These are phyloP conservation scores for Neolamprologus fasciatus DNA, from an alignment of 2,113 vertebrate species.

Conservation along the genomic window DNA sequence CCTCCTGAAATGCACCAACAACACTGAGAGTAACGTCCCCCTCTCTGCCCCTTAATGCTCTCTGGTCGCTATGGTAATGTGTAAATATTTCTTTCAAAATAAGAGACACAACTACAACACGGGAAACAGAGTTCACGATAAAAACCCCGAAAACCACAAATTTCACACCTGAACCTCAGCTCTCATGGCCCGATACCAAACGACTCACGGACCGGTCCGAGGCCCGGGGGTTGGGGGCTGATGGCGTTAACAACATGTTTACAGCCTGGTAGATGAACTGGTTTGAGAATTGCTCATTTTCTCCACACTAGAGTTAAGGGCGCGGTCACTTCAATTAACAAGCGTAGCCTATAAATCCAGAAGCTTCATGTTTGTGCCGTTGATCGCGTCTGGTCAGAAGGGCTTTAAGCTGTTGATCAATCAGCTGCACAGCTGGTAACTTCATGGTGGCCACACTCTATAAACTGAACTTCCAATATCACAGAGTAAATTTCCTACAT, in stretches of 20 bases:
- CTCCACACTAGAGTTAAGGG: neutral
- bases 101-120: neutral
- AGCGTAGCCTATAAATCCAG: neutral
- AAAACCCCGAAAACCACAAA: rapidly evolving
- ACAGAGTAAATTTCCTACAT: neutral
- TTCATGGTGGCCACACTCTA: neutral
- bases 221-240: rapidly evolving
- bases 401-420: neutral
- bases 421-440: neutral
- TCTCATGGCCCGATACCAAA: rapidly evolving
- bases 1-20: neutral
- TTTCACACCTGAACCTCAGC: rapidly evolving
- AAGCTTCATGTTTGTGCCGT: neutral
- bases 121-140: rapidly evolving
- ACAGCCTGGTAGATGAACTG: too few species aligned
- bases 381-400: rapidly evolving
- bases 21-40: rapidly evolving
- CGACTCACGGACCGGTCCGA: rapidly evolving
- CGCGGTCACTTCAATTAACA: neutral
- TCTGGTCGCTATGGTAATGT: rapidly evolving
- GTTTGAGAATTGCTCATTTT: neutral
- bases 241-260: neutral
- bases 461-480: neutral
- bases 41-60: neutral
- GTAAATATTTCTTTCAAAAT: neutral